Evolutionary conservation across 2,888 invertebrate genomes (phyloP), one percentile per base, ranked within the genome.

Genomic region (Dascillus cervinus): DNA sequence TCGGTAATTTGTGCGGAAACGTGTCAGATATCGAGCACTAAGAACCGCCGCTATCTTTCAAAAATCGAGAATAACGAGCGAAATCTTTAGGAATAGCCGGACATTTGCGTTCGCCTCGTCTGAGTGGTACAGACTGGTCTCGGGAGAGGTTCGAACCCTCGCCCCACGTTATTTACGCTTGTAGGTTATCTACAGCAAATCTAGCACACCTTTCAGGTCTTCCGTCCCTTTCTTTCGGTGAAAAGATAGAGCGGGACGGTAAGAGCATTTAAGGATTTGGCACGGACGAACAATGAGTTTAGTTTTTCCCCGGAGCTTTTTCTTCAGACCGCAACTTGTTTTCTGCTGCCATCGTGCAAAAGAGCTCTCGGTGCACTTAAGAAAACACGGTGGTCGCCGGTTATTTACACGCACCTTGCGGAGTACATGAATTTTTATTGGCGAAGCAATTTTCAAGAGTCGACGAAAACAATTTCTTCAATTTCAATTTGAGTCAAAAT

Each of bases 81-180:
- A 40, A 41, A 43, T 43, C 43, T 43, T 43, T 41, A 41, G 43
- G 33, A 38, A 43, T 43, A 27, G 38, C 33, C 37, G 40, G 43
- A 41, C 40, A 41, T 37, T 40, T 38, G 43, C 38, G 34, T 40
- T 38, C 31, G 38, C 34, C 39, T 36, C 37, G 41, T 40, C 40
- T 43, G 41, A 43, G 40, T 37, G n/a, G n/a, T 17, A 43, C 32
- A 40, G 38, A 41, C 40, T 30, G 28, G 37, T 39, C 39, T 34
- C 39, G 19, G 26, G 34, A 42, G 40, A 42, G 39, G 39, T 44
- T 44, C 42, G 41, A 42, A 37, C 40, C 34, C 41, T 44, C 44
- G 38, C 38, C 41, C 43, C 29, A 29, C 41, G 46, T 49, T 49
- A 47, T 49, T 49, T 49, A 47, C 43, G 43, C 41, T 46, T 33